Conservation (phyloP, 2,113 vertebrate genomes). For the Silurus glanis region DNA sequence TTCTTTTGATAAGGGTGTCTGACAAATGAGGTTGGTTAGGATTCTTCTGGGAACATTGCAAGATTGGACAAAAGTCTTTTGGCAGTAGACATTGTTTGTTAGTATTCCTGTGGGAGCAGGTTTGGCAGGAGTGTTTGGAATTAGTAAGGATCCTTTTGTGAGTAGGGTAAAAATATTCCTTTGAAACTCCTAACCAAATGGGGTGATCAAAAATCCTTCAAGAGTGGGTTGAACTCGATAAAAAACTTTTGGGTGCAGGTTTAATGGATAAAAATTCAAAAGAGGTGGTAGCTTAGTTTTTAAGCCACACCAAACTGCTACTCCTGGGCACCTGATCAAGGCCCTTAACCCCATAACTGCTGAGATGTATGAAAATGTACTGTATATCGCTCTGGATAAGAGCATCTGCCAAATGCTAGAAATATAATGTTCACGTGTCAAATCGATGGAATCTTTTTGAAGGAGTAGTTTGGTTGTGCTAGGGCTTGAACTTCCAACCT, state of each 20-base stretch:
- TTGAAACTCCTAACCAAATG: neutral
- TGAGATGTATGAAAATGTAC: no score
- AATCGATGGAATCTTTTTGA: no score
- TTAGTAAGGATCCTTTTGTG: neutral
- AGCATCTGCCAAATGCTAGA: no score
- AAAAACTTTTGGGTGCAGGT: neutral
- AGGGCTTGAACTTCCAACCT: neutral
- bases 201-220: neutral
- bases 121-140: neutral
- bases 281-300: no score
- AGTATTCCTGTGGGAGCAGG: neutral
- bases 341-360: no score
- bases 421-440: no score
- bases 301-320: no score
- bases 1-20: no score
- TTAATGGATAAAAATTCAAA: neutral
- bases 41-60: neutral
- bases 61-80: neutral
- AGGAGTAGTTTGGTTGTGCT: neutral
- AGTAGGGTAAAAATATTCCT: neutral
- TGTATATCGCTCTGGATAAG: no score
- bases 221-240: neutral
- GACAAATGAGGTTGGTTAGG: neutral
- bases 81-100: neutral
- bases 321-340: no score